These are phyloP conservation scores for Platycheirus albimanus DNA, from an alignment of 2,888 invertebrate species.

Conservation along the genomic window DNA sequence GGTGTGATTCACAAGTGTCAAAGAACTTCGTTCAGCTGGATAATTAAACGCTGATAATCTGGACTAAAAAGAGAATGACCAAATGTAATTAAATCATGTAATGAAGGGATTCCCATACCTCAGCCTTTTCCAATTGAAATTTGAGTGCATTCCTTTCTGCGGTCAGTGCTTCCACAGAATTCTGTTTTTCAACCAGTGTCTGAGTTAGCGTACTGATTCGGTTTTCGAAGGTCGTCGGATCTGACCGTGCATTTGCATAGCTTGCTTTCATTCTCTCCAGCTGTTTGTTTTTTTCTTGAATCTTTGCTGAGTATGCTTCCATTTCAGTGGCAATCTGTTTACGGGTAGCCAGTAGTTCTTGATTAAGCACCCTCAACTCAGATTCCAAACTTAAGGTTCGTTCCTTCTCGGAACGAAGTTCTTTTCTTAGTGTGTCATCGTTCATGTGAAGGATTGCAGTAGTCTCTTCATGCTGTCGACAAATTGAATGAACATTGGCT, in stretches of 20 bases:
- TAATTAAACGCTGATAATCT: conserved; percentile 84
- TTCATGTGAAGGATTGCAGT: conserved; percentile 73
- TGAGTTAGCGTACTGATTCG: conserved; percentile 88
- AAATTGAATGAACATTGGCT: conserved; percentile 74
- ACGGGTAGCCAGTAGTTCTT: conserved; percentile 81
- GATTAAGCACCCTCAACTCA: conserved; percentile 80
- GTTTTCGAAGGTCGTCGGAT: conserved; percentile 74
- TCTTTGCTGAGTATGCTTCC: conserved; percentile 76
- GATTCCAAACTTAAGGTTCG: conserved; percentile 82
- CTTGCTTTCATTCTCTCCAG: conserved; percentile 83
- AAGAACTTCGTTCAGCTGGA: conserved; percentile 76
- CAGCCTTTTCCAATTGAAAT: conserved; percentile 91
- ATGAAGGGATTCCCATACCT: conserved; percentile 83
- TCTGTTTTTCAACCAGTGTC: conserved; percentile 93
- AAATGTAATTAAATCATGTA: background rate
- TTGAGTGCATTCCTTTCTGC: conserved; percentile 93
- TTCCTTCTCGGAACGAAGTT: conserved; percentile 82
- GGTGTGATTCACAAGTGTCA: conserved; percentile 86
- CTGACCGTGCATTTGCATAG: conserved; percentile 80
- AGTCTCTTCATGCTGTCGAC: conserved; percentile 76
- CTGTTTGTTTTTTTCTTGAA: conserved; percentile 82
- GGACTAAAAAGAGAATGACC: conserved; percentile 81
- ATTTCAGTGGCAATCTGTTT: conserved; percentile 81
- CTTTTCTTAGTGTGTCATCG: conserved; percentile 77
- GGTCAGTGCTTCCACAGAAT: conserved; percentile 90